Evolutionary conservation across 2,113 vertebrate species (phyloP), one percentile per base, ranked within the genome.

Genomic region (Enhydra lutris): DNA sequence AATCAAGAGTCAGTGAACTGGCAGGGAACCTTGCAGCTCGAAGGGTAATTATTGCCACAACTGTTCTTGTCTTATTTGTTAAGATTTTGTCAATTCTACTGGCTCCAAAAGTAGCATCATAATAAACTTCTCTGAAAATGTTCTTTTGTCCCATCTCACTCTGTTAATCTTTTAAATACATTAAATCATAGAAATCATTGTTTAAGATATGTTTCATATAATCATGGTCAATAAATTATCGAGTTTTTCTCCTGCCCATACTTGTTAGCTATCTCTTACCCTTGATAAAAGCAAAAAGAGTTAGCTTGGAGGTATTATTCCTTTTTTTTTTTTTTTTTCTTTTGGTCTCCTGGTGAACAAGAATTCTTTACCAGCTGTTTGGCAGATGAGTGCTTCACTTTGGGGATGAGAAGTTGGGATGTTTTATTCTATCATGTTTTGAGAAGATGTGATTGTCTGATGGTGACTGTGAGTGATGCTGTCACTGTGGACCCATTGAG

Each of bases 1-100:
- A 99, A 98, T 99, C 99, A 3, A 99, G 99, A 78, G 99, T 98
- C 90, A 99, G 98, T 91, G 99, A 99, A 97, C 97, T 99, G 95
- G 98, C 99, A 0, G 99, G 99, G 97, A 99, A 98, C 98, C 97
- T 99, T 88, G 99, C 99, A 92, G 97, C 99, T 97, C 99, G 99
- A 97, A 99, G 99, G 99, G 99, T 99, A 99, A 99, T 98, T 97
- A 89, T 97, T 87, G 34, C 63, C 94, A 87, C 73, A 94, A 15
- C 39, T 97, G 24, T 92, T 95, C 90, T 80, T 95, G n/a, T 91
- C 63, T 92, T 71, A 4, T 15, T 79, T 90, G 8, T 71, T 80
- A 97, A 96, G 31, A 95, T 78, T 71, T 98, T 80, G 93, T 1
- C 6, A 67, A 23, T 5, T 94, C 23, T 42, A 39, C 11, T 29